Evolutionary conservation across 2,113 vertebrate species (phyloP).

Genomic region (Paratilapia polleni): DNA sequence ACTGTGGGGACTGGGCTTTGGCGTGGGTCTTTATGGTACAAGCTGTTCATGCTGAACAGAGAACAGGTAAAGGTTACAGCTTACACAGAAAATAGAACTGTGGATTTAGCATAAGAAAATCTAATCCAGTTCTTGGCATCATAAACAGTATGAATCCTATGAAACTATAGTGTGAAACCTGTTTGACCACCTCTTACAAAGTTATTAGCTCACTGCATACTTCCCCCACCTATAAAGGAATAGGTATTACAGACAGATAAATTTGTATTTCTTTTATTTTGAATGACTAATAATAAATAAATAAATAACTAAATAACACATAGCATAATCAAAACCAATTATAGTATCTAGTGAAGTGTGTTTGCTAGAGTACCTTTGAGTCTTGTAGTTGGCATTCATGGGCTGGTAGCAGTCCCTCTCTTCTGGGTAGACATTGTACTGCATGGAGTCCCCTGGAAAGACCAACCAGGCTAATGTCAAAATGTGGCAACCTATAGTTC

Average conservation of each 20-base stretch:
- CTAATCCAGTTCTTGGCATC: neutral
- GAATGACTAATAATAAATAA: neutral
- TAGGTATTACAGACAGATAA: neutral
- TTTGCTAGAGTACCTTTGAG: slow-evolving; percentile 67
- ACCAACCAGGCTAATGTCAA: neutral
- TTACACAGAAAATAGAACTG: neutral
- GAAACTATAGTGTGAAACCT: neutral
- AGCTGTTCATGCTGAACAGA: slow-evolving; percentile 64
- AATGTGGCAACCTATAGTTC: neutral
- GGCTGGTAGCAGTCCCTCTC: slow-evolving; percentile 78
- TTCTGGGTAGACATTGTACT: slow-evolving; percentile 67
- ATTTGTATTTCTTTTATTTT: neutral
- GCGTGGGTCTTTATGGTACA: slow-evolving; percentile 75
- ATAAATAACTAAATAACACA: neutral
- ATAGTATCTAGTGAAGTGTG: neutral
- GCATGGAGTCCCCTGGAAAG: slow-evolving; percentile 75
- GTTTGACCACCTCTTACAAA: neutral
- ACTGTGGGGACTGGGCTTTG: slow-evolving; percentile 70
- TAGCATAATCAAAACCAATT: neutral
- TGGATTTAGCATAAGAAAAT: neutral
- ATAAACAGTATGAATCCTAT: neutral
- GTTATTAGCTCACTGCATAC: neutral
- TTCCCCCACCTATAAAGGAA: neutral
- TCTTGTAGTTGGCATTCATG: slow-evolving; percentile 71
- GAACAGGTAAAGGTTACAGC: neutral